Percentiles rank a stretch among this genome's conserved stretches.
Conservation (phyloP, 1,140 invertebrate genomes). For the Tribolium castaneum region DNA sequence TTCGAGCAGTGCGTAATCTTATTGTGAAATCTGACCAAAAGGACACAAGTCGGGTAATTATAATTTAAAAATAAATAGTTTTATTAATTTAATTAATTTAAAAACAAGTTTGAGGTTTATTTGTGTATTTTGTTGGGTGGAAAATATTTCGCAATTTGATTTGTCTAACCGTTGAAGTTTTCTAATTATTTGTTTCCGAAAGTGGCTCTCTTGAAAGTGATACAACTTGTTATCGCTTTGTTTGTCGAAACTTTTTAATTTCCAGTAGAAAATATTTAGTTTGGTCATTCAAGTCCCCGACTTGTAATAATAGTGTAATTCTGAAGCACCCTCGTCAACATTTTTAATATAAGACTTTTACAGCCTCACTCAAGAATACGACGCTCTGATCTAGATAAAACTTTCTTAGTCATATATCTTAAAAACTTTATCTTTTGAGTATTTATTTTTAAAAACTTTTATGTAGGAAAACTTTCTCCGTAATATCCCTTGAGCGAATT, state of each 20-base stretch:
- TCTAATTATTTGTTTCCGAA: neutral
- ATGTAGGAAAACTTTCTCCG: neutral
- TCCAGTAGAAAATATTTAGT: neutral
- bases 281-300: neutral
- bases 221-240: neutral
- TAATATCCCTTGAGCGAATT: neutral
- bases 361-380: neutral
- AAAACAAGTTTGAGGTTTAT: too few relatives aligned
- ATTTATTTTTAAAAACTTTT: conserved; percentile 17
- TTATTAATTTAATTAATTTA: neutral
- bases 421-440: conserved; percentile 19
- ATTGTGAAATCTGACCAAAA: neutral
- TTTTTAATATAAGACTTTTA: neutral
- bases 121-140: too few relatives aligned
- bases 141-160: neutral
- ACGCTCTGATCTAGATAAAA: conserved; percentile 2
- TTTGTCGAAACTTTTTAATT: neutral
- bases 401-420: conserved; percentile 1
- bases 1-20: neutral
- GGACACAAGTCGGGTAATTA: neutral
- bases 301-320: neutral
- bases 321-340: neutral
- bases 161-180: neutral
- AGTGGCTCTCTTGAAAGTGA: neutral
- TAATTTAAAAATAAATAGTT: neutral